phyloP scores from a whole-genome alignment of 2,113 vertebrate genomes.

The Actenoides hombroni region DNA sequence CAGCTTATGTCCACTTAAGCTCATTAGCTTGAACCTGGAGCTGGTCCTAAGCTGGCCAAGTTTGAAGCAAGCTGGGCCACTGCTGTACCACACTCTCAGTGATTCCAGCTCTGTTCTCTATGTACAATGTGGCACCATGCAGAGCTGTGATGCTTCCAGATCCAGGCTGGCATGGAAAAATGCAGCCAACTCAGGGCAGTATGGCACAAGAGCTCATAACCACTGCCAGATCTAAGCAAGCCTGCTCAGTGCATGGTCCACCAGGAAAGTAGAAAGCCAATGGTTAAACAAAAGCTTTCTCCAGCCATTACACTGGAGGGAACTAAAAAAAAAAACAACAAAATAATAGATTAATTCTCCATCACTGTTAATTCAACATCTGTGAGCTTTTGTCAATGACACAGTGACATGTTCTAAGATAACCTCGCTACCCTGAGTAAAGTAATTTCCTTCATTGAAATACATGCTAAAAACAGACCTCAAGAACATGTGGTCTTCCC shows the following conservation, averaged over 20 bases:
- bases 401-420: neutral
- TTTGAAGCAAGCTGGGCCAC: rapidly evolving
- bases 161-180: neutral
- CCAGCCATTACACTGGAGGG: neutral
- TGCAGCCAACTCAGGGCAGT: neutral
- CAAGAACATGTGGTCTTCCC: neutral
- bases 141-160: neutral
- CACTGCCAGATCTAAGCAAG: neutral
- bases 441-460: neutral
- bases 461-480: neutral
- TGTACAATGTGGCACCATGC: neutral
- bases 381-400: neutral
- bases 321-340: neutral
- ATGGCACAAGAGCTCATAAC: neutral
- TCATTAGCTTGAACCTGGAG: neutral
- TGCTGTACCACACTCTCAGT: neutral
- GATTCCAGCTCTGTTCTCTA: neutral
- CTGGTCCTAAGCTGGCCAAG: neutral
- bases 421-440: neutral
- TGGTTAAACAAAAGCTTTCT: neutral
- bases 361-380: neutral
- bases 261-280: neutral
- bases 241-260: neutral
- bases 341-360: neutral
- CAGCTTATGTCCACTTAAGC: neutral